Conservation (phyloP, 2,888 invertebrate genomes). For the Luperina nickerlii region DNA sequence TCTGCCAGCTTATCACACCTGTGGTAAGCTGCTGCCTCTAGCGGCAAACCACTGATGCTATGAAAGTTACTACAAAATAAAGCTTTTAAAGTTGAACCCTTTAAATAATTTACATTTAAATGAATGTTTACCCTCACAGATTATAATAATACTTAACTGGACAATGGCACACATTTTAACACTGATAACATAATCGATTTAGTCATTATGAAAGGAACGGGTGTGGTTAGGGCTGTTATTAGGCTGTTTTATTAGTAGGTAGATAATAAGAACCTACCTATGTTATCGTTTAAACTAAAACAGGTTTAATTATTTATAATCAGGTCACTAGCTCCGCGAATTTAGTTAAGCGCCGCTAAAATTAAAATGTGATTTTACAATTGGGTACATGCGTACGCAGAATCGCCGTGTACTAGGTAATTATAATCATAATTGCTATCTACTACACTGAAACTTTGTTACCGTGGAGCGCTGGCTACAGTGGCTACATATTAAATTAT, state of each 20-base stretch:
- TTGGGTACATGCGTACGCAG: background rate
- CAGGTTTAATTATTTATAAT: background rate
- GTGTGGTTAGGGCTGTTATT: slow-evolving; percentile 13
- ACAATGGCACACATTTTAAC: slow-evolving; percentile 8
- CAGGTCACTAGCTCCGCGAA: background rate
- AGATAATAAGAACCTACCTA: slow-evolving; percentile 13
- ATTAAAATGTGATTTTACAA: background rate
- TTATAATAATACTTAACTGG: slow-evolving; percentile 6
- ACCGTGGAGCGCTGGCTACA: background rate
- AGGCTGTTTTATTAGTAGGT: background rate
- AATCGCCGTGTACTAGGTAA: background rate
- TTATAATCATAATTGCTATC: background rate
- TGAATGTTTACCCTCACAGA: background rate
- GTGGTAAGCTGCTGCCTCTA: too few relatives aligned
- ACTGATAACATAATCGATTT: slow-evolving; percentile 34
- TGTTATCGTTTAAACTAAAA: background rate
- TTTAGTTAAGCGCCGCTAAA: background rate
- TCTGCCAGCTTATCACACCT: too few relatives aligned
- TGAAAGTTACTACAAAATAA: background rate
- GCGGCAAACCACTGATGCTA: background rate
- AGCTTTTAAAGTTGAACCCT: background rate
- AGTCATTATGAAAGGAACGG: slow-evolving; percentile 10
- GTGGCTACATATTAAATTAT: background rate
- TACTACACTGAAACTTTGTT: background rate
- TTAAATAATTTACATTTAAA: too few relatives aligned